phyloP scores from a whole-genome alignment of 2,888 invertebrate species.

The Clepsis dumicolana region DNA sequence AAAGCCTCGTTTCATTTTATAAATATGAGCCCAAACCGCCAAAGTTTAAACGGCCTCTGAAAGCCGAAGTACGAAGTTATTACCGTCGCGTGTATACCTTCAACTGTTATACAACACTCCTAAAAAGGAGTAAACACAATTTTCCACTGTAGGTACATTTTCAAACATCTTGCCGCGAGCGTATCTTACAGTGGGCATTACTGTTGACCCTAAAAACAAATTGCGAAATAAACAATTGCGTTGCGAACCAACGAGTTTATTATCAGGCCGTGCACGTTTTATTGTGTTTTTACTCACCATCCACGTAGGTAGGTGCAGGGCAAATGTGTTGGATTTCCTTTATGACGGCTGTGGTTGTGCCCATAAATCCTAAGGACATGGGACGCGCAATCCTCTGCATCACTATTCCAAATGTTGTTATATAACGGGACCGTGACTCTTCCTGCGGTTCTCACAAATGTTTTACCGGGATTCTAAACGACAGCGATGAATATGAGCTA shows the following conservation, averaged over 20 bases:
- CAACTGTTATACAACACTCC: constrained; percentile 10
- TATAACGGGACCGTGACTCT: constrained; percentile 1
- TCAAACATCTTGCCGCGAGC: constrained; percentile 23
- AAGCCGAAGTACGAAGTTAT: neutral
- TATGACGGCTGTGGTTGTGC: constrained; percentile 41
- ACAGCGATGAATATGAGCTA: neutral
- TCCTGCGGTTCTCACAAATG: constrained; percentile 1
- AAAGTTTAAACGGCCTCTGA: neutral
- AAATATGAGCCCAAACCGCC: neutral
- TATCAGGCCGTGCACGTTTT: constrained; percentile 48
- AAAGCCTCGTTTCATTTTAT: neutral
- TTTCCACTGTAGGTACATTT: constrained; percentile 19
- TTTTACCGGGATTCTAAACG: neutral
- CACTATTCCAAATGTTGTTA: constrained; percentile 9
- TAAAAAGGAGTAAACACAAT: constrained; percentile 10
- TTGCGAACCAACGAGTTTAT: constrained; percentile 30
- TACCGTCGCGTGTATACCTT: constrained; percentile 6
- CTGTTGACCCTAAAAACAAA: constrained; percentile 37
- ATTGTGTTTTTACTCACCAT: constrained; percentile 37
- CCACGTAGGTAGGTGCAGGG: constrained; percentile 45
- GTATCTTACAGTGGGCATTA: constrained; percentile 13
- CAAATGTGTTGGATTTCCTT: constrained; percentile 50
- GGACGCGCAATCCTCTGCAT: constrained; percentile 10
- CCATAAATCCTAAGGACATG: constrained; percentile 36
- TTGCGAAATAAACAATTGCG: constrained; percentile 41